Conservation (phyloP, 2,888 invertebrate species). For the Megalurothrips usitatus region DNA sequence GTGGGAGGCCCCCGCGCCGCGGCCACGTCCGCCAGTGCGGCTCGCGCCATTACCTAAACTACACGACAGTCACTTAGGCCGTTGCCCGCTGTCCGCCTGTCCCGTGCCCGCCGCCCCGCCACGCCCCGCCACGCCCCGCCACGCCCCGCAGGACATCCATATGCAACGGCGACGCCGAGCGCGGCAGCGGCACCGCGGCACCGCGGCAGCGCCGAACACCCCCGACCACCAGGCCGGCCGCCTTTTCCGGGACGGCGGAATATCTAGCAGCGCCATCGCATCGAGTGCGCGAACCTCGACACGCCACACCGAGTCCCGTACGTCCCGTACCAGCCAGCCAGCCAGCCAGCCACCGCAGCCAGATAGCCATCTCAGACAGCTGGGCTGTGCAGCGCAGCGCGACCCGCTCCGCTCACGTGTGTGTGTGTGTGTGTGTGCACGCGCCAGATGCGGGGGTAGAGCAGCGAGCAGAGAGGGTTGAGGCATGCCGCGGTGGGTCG, state of each 20-base stretch:
- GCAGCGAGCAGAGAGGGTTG: no score
- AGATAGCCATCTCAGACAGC: neutral
- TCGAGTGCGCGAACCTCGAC: no score
- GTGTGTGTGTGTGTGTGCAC: no score
- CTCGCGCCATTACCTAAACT: neutral
- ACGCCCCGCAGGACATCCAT: neutral
- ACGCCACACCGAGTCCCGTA: no score
- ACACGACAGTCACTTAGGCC: conserved; percentile 2
- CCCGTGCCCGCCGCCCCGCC: neutral
- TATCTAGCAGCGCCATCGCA: conserved; percentile 1
- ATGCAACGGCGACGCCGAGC: neutral
- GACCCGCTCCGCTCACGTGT: no score
- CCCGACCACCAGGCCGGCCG: neutral
- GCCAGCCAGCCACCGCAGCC: neutral
- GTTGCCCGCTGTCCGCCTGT: neutral
- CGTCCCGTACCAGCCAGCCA: no score
- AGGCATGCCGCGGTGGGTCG: no score
- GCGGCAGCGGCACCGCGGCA: neutral
- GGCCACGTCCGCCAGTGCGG: neutral
- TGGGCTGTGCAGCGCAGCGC: neutral
- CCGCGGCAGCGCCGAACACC: neutral
- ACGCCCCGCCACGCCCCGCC: no score
- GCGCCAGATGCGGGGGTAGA: no score
- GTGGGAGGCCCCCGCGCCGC: no score
- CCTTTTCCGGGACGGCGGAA: neutral